Evolutionary conservation across 2,888 invertebrate genomes (phyloP).

Genomic region (Synanthedon formicaeformis): DNA sequence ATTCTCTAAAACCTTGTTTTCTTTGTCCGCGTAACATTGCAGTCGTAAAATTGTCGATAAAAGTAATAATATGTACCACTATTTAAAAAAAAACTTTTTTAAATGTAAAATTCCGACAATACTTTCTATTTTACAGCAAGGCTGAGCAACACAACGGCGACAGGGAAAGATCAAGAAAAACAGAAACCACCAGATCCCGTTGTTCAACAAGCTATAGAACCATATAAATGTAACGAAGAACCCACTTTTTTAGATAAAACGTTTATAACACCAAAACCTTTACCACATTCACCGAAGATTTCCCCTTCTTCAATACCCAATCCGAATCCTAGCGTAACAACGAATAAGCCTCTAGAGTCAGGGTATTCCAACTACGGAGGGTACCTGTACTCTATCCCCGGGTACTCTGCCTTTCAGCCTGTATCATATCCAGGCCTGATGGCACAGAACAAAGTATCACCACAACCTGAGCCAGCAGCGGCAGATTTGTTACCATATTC

Average conservation of each 20-base stretch:
- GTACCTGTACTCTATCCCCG: constrained; percentile 54
- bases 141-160: constrained; percentile 11
- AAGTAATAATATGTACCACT: neutral
- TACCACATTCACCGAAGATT: constrained; percentile 53
- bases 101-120: neutral
- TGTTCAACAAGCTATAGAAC: constrained; percentile 20
- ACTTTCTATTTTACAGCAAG: constrained; percentile 18
- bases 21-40: neutral
- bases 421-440: constrained; percentile 35
- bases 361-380: constrained; percentile 48
- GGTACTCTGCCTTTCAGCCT: constrained; percentile 61
- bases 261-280: constrained; percentile 37
- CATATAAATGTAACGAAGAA: constrained; percentile 31
- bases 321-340: constrained; percentile 52
- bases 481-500: constrained; percentile 26
- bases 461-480: constrained; percentile 10
- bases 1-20: too few species aligned
- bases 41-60: neutral
- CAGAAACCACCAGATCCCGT: neutral
- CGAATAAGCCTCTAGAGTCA: constrained; percentile 40
- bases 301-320: constrained; percentile 64
- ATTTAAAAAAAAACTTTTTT: neutral
- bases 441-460: constrained; percentile 23
- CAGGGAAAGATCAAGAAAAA: constrained; percentile 1
- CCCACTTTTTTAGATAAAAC: constrained; percentile 35